phyloP scores from a whole-genome alignment of 2,797 vertebrate genomes.

The Myripristis jacobus region DNA sequence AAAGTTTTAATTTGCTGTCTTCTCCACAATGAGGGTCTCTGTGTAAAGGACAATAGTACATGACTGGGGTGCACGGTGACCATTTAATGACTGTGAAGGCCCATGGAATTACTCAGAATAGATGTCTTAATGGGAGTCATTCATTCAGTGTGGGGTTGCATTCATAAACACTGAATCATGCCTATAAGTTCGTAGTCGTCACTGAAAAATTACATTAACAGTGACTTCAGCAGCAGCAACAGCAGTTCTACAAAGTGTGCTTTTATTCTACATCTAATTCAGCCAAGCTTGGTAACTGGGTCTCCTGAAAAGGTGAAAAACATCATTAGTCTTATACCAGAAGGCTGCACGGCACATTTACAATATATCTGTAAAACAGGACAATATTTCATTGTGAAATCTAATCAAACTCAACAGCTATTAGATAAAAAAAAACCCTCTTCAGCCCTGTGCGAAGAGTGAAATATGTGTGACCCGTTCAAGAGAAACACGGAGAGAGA shows the following conservation, averaged over 20 bases:
- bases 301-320: constrained; percentile 70
- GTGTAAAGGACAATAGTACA: constrained; percentile 60
- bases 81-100: constrained; percentile 69
- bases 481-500: neutral
- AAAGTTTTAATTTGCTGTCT: constrained; percentile 77
- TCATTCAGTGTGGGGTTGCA: constrained; percentile 59
- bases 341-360: constrained; percentile 55
- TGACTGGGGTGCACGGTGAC: constrained; percentile 62
- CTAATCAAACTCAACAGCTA: constrained; percentile 56
- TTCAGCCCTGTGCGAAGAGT: constrained; percentile 28
- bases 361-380: constrained; percentile 66
- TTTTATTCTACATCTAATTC: constrained; percentile 45
- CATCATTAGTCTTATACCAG: constrained; percentile 64
- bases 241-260: constrained; percentile 27
- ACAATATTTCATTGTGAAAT: constrained; percentile 63
- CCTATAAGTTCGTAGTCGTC: constrained; percentile 34
- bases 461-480: constrained; percentile 52
- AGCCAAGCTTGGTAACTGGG: constrained; percentile 51
- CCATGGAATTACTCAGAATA: constrained; percentile 62
- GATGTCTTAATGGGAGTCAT: constrained; percentile 72
- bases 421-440: constrained; percentile 31
- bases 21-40: constrained; percentile 63
- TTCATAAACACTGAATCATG: constrained; percentile 52
- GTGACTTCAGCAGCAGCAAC: constrained; percentile 21
- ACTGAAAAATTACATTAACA: constrained; percentile 53